Conservation (phyloP, 2,113 vertebrate genomes). For the Physeter macrocephalus region DNA sequence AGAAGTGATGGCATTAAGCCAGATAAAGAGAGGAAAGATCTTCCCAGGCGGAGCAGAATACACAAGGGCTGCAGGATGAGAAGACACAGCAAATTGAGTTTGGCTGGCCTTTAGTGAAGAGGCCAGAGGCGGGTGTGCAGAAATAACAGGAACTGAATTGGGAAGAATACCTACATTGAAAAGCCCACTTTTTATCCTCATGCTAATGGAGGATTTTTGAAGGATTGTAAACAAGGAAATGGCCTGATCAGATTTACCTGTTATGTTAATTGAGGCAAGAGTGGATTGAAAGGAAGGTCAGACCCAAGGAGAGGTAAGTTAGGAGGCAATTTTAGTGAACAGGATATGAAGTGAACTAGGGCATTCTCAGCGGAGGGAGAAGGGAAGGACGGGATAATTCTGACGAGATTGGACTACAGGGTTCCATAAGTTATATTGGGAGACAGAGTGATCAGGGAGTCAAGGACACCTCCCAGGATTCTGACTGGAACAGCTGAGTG, state of each 20-base stretch:
- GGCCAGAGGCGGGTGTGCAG: neutral
- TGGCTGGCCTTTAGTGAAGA: neutral
- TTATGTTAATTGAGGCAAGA: neutral
- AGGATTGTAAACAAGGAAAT: neutral
- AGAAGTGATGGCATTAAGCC: neutral
- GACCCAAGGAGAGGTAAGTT: neutral
- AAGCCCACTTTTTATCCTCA: neutral
- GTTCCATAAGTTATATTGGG: neutral
- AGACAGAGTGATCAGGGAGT: neutral
- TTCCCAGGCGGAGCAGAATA: neutral
- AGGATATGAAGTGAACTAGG: neutral
- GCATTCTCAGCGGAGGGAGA: neutral
- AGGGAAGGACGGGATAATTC: neutral
- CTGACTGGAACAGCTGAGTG: neutral
- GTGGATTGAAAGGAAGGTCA: neutral
- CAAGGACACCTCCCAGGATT: neutral
- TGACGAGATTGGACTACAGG: neutral
- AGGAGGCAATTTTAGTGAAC: neutral
- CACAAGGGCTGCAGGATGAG: neutral
- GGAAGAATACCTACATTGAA: neutral
- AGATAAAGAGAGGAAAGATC: neutral
- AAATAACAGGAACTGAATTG: neutral
- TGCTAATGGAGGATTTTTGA: neutral
- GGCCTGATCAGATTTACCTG: neutral
- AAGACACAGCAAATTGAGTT: neutral